phyloP scores from a whole-genome alignment of 2,113 vertebrate species.

The Myrmecophaga tridactyla region DNA sequence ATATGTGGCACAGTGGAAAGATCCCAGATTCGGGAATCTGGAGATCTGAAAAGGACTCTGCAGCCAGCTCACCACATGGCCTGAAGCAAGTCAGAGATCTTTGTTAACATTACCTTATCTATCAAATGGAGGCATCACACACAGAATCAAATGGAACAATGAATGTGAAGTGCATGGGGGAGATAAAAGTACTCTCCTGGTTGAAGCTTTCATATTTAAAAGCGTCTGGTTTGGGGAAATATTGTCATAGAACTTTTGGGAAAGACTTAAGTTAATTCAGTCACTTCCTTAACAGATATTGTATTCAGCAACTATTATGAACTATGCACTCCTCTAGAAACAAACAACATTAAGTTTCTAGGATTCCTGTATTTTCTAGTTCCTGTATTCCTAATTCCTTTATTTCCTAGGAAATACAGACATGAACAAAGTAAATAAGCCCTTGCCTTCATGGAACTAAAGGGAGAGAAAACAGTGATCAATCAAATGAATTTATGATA shows the following conservation, averaged over 20 bases:
- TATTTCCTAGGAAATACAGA: not conserved
- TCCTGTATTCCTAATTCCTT: too few relatives aligned
- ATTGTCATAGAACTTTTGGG: not conserved
- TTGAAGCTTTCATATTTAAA: not conserved
- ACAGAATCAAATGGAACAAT: not conserved
- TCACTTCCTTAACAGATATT: not conserved
- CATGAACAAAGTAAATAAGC: not conserved
- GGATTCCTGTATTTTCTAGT: too few relatives aligned
- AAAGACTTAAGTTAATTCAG: not conserved
- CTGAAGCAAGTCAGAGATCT: not conserved
- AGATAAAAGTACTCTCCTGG: not conserved
- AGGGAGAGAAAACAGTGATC: not conserved
- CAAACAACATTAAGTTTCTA: too few relatives aligned
- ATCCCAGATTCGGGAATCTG: not conserved
- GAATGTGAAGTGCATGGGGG: not conserved
- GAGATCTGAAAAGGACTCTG: not conserved
- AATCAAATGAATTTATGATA: not conserved
- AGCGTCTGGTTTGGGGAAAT: not conserved
- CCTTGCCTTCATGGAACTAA: not conserved
- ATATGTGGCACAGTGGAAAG: not conserved
- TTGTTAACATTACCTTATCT: not conserved
- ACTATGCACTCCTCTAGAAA: not conserved
- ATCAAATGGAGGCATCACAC: not conserved
- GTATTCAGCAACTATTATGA: not conserved
- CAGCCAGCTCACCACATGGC: not conserved